Percentiles rank a stretch among this genome's conserved stretches.
phyloP scores from a whole-genome alignment of 2,888 invertebrate species.

The Ennomos fuscantarius region DNA sequence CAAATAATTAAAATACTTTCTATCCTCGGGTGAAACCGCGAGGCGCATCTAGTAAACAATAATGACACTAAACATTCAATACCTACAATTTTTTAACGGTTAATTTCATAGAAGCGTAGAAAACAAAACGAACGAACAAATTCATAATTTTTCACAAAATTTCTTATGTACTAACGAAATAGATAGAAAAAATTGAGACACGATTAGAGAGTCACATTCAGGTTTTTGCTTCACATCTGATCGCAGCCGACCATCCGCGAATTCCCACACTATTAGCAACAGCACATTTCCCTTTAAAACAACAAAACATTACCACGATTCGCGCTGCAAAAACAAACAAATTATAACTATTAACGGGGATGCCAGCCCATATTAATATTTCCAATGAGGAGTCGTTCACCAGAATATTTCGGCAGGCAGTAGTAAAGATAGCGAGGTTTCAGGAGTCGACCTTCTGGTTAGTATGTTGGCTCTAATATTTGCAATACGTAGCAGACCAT shows the following conservation, averaged over 20 bases:
- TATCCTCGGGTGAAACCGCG: no score
- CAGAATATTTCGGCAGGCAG: conserved; percentile 1
- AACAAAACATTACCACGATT: conserved; percentile 29
- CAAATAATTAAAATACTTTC: no score
- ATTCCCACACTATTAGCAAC: conserved; percentile 17
- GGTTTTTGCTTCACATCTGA: conserved; percentile 17
- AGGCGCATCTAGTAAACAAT: no score
- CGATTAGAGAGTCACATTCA: neutral
- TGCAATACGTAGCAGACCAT: no score
- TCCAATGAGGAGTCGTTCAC: conserved; percentile 53
- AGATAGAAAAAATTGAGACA: neutral
- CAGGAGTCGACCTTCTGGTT: no score
- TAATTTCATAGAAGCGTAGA: no score
- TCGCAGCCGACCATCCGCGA: conserved; percentile 31
- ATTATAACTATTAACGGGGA: conserved; percentile 74
- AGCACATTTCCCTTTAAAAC: conserved; percentile 36
- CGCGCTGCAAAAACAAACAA: conserved; percentile 62
- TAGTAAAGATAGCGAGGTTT: conserved; percentile 10
- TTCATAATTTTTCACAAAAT: no score
- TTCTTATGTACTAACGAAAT: neutral
- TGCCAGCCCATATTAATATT: conserved; percentile 81
- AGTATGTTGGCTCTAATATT: no score
- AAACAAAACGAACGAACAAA: no score
- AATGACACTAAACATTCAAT: no score
- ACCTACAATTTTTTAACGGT: no score